phyloP scores from a whole-genome alignment of 2,888 invertebrate genomes.

The Frankliniella intonsa region DNA sequence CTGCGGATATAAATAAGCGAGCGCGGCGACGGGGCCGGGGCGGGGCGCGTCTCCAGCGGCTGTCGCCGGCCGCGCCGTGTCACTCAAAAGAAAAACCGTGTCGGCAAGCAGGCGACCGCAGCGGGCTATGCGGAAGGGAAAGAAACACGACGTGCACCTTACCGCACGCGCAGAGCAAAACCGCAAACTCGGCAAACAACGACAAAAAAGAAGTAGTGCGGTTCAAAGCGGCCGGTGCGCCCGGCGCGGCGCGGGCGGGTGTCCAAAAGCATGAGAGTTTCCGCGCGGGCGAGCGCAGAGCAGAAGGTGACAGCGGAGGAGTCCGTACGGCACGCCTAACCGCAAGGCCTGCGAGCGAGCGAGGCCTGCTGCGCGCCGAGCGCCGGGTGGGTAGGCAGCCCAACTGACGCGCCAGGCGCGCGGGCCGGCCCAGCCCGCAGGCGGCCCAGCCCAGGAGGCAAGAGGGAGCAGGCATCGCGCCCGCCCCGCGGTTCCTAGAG shows the following conservation, averaged over 20 bases:
- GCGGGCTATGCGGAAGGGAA: not conserved
- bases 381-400: slow-evolving; percentile 7
- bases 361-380: not conserved
- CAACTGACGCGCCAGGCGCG: not conserved
- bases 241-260: no score
- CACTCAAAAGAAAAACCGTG: not conserved
- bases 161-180: not conserved
- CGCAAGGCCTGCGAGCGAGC: no score
- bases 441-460: not conserved
- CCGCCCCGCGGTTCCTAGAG: no score
- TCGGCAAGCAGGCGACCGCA: not conserved
- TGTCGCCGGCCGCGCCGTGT: not conserved
- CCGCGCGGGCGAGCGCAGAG: no score
- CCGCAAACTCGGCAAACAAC: not conserved
- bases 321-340: no score
- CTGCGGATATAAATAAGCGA: not conserved
- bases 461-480: not conserved
- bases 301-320: no score
- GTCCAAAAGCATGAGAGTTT: no score
- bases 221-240: no score
- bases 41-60: no score
- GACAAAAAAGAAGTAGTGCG: no score
- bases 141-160: not conserved
- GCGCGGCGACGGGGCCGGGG: not conserved
- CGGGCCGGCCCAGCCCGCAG: not conserved